These are phyloP conservation scores for Sebastes trivittatus DNA, from an alignment of 2,797 vertebrate species.

Conservation along the genomic window DNA sequence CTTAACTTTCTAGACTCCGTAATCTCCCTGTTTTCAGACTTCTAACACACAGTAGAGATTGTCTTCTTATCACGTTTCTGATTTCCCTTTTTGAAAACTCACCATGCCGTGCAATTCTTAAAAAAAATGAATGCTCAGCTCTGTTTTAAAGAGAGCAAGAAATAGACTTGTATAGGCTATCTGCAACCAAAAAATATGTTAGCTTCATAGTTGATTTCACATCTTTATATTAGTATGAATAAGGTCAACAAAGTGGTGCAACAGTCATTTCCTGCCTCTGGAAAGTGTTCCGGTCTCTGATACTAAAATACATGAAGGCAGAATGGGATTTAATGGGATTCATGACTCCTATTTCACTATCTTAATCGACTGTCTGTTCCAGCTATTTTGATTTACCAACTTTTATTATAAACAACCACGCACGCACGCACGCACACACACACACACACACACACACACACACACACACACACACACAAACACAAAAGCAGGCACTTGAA, in stretches of 20 bases:
- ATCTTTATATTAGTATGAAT: slow-evolving; percentile 19
- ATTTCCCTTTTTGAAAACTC: slow-evolving; percentile 52
- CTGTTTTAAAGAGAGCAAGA: neutral
- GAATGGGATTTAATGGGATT: slow-evolving; percentile 53
- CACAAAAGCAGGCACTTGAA: slow-evolving; percentile 25
- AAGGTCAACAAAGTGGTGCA: slow-evolving; percentile 25
- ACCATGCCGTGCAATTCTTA: neutral
- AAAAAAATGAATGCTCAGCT: slow-evolving; percentile 17
- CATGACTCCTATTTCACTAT: slow-evolving; percentile 39
- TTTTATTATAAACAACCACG: slow-evolving; percentile 46
- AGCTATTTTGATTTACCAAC: slow-evolving; percentile 49
- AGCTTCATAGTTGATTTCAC: slow-evolving; percentile 15
- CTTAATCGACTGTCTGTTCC: slow-evolving; percentile 47
- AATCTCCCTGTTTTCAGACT: neutral
- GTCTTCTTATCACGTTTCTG: slow-evolving; percentile 53
- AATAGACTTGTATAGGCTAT: slow-evolving; percentile 15
- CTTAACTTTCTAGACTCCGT: neutral
- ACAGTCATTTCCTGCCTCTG: slow-evolving; percentile 18
- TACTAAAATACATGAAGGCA: slow-evolving; percentile 25
- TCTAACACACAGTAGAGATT: neutral
- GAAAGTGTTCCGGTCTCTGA: slow-evolving; percentile 3
- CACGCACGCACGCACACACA: neutral
- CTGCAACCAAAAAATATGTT: neutral
- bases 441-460: neutral
- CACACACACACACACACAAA: slow-evolving; percentile 6